A percentile compares a stretch with the other conserved stretches of the same genome.
Evolutionary conservation across 2,888 invertebrate species (phyloP).

Genomic region (Amiota communis): DNA sequence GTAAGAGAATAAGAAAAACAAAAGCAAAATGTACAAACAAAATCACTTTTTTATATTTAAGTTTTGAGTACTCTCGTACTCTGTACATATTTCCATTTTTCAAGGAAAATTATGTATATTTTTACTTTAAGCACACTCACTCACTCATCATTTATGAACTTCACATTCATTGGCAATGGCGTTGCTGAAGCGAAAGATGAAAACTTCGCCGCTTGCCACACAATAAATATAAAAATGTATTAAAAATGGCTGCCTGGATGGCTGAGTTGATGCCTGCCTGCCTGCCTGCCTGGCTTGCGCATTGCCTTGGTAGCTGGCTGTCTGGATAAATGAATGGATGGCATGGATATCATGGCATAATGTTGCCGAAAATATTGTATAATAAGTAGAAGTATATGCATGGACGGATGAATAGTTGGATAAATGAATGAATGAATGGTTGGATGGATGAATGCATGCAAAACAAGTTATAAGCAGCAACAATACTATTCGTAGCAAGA

Average conservation of each 20-base stretch:
- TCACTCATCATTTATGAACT: slow-evolving; percentile 11
- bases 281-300: no score
- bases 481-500: no score
- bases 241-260: not conserved
- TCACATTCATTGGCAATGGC: not conserved
- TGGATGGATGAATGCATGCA: no score
- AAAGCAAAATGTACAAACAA: not conserved
- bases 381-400: not conserved
- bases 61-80: not conserved
- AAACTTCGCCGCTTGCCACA: not conserved
- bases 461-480: no score
- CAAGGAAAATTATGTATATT: not conserved
- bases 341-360: not conserved
- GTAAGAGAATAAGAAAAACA: not conserved
- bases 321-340: no score
- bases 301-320: no score
- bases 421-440: no score
- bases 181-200: not conserved
- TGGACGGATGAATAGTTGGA: not conserved
- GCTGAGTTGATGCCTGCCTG: no score
- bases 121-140: not conserved
- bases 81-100: not conserved
- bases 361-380: slow-evolving; percentile 9
- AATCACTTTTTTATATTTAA: not conserved
- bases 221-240: slow-evolving; percentile 30